phyloP scores from a whole-genome alignment of 2,797 vertebrate genomes.

The Mormyrops boulengeri region DNA sequence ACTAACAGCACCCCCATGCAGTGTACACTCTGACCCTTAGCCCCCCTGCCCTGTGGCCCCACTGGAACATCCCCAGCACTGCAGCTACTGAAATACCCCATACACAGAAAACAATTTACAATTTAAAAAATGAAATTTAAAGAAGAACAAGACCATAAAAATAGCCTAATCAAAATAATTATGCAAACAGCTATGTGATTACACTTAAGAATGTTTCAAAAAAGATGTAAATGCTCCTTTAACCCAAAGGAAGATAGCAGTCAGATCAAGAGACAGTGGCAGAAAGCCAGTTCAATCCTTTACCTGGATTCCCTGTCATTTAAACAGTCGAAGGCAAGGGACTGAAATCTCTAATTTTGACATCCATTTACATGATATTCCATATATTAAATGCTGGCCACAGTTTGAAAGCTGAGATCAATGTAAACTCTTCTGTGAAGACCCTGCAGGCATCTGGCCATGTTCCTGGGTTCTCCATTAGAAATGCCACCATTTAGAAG shows the following conservation, averaged over 20 bases:
- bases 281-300: background rate
- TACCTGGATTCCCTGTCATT: background rate
- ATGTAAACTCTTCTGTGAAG: constrained; percentile 38
- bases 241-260: background rate
- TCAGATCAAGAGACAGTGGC: background rate
- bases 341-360: background rate
- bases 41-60: background rate
- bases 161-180: background rate
- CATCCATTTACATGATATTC: background rate
- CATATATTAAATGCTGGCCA: background rate
- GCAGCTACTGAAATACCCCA: background rate
- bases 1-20: background rate
- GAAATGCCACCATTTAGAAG: constrained; percentile 64
- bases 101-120: background rate
- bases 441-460: constrained; percentile 43
- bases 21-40: background rate
- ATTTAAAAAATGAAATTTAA: background rate
- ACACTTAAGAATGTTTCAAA: background rate
- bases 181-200: background rate
- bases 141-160: background rate
- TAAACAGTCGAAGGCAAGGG: background rate
- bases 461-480: constrained; percentile 62
- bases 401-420: background rate
- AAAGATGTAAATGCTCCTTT: background rate
- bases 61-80: background rate